phyloP scores from a whole-genome alignment of 2,797 vertebrate genomes.

The Gallinago solitaria region DNA sequence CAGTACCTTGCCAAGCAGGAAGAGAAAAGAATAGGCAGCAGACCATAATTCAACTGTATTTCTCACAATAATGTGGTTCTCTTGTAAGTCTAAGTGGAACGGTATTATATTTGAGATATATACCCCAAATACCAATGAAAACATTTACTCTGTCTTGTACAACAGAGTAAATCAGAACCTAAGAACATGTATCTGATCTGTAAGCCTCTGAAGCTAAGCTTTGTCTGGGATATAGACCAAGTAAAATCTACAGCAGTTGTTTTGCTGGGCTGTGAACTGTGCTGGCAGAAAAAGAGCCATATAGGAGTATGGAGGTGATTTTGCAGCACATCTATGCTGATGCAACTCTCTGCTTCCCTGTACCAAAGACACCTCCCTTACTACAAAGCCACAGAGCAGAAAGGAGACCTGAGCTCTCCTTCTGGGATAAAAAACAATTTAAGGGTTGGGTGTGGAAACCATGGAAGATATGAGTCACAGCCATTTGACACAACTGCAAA shows the following conservation, averaged over 20 bases:
- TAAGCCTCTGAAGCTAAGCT: not conserved
- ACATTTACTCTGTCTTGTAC: not conserved
- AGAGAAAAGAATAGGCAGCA: not conserved
- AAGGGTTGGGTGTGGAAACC: not conserved
- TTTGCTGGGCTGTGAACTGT: not conserved
- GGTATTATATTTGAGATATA: not conserved
- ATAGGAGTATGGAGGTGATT: not conserved
- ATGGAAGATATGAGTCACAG: not conserved
- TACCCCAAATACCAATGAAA: not conserved
- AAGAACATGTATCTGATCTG: not conserved
- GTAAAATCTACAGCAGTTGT: not conserved
- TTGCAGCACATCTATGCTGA: not conserved
- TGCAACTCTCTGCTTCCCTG: not conserved
- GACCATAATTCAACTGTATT: not conserved
- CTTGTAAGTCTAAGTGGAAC: not conserved
- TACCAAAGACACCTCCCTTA: not conserved
- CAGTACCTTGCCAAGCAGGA: not conserved
- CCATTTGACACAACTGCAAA: not conserved
- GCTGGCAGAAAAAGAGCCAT: not conserved
- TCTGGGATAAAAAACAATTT: not conserved
- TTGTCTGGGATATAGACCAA: not conserved
- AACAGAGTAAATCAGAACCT: not conserved
- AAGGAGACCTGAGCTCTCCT: not conserved
- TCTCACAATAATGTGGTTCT: not conserved
- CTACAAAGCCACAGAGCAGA: not conserved